phyloP scores from a whole-genome alignment of 2,113 vertebrate genomes.

The Gnathonemus longibarbis region DNA sequence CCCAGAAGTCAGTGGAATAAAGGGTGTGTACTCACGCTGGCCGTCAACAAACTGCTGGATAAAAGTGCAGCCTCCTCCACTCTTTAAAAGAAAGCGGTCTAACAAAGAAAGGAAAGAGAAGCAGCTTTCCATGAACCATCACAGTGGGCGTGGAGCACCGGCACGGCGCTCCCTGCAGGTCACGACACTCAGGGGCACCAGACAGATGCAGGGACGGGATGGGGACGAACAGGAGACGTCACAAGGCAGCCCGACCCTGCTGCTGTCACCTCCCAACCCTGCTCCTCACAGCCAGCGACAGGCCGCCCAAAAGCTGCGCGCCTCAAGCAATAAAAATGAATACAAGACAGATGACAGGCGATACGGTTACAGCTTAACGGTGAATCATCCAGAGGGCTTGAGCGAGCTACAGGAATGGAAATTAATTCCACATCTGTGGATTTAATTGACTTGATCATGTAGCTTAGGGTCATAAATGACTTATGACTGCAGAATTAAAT shows the following conservation, averaged over 20 bases:
- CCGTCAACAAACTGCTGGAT: constrained; percentile 92
- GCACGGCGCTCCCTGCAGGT: constrained; percentile 13
- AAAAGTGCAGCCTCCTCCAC: constrained; percentile 88
- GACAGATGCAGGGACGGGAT: constrained; percentile 33
- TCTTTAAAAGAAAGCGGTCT: constrained; percentile 96
- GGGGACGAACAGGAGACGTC: constrained; percentile 25
- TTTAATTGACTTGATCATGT: background rate
- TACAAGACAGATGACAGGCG: background rate
- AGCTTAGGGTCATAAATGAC: background rate
- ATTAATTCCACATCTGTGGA: background rate
- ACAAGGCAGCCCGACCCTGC: background rate
- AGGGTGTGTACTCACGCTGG: constrained; percentile 88
- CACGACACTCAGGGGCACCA: constrained; percentile 22
- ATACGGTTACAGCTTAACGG: background rate
- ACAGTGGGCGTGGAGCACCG: constrained; percentile 35
- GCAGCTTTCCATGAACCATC: constrained; percentile 56
- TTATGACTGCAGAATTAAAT: background rate
- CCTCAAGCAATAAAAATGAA: background rate
- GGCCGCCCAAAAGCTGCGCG: background rate
- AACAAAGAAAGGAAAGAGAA: constrained; percentile 73
- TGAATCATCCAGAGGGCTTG: background rate
- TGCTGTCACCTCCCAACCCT: background rate
- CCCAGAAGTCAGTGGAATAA: constrained; percentile 55
- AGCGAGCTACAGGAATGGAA: background rate
- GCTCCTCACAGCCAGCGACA: background rate